Evolutionary conservation across 2,888 invertebrate genomes (phyloP), one percentile per base, ranked within the genome.

Genomic region (Drosophila ezoana): DNA sequence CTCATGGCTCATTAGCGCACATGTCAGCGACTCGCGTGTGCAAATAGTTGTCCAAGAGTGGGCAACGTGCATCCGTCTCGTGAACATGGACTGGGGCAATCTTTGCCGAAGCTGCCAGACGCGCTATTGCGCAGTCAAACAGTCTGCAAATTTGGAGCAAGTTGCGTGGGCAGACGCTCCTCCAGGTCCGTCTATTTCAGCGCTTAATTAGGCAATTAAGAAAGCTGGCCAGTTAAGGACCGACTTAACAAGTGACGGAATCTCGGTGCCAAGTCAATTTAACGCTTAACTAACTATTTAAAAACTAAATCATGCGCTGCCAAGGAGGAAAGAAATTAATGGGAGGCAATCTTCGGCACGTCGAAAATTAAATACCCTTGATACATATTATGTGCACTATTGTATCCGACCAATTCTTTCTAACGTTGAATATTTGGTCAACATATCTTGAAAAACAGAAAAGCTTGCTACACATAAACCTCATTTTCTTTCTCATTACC

Each of bases 131-230:
- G 33, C 37, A 49, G 67, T 38, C 64, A 72, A 41, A 65, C 18
- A 35, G 69, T 61, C 69, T 61, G 51, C 69, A 60, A 69, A 75
- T 72, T 77, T 70, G 71, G 70, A 66, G 68, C 62, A 48, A n/a
- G 13, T 48, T 68, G 86, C 72, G 87, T 83, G 82, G 83, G 87
- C 37, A 49, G 77, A n/a, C 11, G 56, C 54, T 45, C 51, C 73
- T 74, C 48, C 70, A 20, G 33, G n/a, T 32, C n/a, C 20, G 38
- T 59, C 28, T 63, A 65, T 59, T 62, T 61, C 66, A 65, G 76
- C 64, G 73, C 73, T 87, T 86, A 84, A 84, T 84, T 84, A 87
- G 80, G 69, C 83, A 84, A 87, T 84, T 84, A 84, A 77, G 62
- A 63, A 51, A 72, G 66, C 71, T 62, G 66, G 44, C 69, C 52